A percentile compares a stretch with the other conserved stretches of the same genome.
phyloP scores from a whole-genome alignment of 1,140 invertebrate species.

The Lethrus apterus region DNA sequence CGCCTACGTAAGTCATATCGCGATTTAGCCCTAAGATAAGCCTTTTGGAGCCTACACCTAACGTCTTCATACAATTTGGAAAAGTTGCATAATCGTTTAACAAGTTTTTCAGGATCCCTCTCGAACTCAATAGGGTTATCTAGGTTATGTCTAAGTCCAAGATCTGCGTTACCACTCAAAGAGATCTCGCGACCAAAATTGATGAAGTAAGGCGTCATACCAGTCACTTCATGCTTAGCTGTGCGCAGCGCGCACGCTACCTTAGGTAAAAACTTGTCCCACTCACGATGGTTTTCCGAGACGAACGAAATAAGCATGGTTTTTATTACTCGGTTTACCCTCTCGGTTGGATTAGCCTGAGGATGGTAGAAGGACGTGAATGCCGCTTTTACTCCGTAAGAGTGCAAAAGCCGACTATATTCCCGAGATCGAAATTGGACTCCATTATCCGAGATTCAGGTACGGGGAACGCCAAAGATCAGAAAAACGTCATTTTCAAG shows the following conservation, averaged over 20 bases:
- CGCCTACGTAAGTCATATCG: neutral
- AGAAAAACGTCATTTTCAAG: slow-evolving; percentile 16
- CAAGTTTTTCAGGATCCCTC: neutral
- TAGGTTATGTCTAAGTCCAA: too few species aligned
- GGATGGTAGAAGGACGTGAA: slow-evolving; percentile 2
- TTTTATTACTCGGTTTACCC: slow-evolving; percentile 29
- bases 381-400: neutral
- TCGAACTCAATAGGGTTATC: neutral
- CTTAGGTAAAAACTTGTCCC: slow-evolving; percentile 25
- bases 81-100: neutral
- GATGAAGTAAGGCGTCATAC: slow-evolving; percentile 24
- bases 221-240: slow-evolving; percentile 25
- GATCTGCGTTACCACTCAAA: neutral
- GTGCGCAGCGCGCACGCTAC: slow-evolving; percentile 29
- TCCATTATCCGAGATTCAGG: slow-evolving; percentile 13
- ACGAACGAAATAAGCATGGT: slow-evolving; percentile 26
- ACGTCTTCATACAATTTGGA: neutral
- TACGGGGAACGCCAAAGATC: slow-evolving; percentile 10
- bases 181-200: slow-evolving; percentile 11
- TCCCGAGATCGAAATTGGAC: slow-evolving; percentile 6
- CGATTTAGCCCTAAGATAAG: neutral
- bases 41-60: neutral
- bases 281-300: slow-evolving; percentile 26
- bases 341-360: slow-evolving; percentile 2
- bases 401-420: neutral